These are phyloP conservation scores for Ctenomys sociabilis DNA, from an alignment of 2,113 vertebrate genomes.

Conservation along the genomic window DNA sequence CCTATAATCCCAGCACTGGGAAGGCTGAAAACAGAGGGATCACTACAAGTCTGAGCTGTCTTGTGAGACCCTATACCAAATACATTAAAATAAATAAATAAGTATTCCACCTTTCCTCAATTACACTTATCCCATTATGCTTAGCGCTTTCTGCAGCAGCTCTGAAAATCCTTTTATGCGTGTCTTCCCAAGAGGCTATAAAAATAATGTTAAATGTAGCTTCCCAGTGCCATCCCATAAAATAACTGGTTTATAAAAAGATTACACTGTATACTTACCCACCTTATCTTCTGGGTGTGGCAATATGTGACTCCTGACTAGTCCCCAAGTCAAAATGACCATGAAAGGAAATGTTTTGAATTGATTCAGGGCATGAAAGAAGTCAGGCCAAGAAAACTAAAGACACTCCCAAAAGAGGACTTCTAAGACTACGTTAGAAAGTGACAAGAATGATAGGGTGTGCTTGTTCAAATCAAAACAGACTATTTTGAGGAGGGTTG, in stretches of 20 bases:
- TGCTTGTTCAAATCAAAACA: neutral
- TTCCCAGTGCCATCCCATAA: neutral
- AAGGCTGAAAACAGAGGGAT: too few species aligned
- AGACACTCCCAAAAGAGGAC: neutral
- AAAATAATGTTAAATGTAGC: neutral
- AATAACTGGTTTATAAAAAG: neutral
- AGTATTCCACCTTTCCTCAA: neutral
- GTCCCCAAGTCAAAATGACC: neutral
- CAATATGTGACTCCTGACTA: neutral
- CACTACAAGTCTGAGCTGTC: too few species aligned
- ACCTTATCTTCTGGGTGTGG: neutral
- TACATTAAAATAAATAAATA: too few species aligned
- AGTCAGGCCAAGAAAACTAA: neutral
- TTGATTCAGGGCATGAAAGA: neutral
- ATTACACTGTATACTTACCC: neutral
- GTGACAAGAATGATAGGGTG: neutral
- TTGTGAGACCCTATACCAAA: too few species aligned
- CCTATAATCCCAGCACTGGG: too few species aligned
- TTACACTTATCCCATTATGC: neutral
- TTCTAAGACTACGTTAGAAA: neutral
- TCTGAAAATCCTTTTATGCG: neutral
- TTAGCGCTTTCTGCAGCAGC: neutral
- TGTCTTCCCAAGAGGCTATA: neutral
- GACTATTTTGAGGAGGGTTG: too few species aligned
- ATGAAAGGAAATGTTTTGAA: neutral